Base-by-base conservation (phyloP, 2,797 vertebrate genomes). In the Silurus lanzhouensis region DNA sequence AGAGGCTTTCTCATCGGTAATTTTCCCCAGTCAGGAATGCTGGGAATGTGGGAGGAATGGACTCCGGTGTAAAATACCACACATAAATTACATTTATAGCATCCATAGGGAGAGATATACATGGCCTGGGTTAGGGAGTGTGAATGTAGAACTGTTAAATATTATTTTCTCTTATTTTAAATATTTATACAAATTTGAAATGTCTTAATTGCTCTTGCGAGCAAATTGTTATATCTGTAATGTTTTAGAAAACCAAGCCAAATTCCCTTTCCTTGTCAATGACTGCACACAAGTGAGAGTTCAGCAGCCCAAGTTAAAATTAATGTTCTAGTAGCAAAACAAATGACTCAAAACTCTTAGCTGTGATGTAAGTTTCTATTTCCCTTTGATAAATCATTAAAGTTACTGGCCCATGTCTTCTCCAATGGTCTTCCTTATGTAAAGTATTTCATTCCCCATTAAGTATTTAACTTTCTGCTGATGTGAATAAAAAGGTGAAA, bases 1-100 rank as follows among this genome's bases (percentile, higher is more conserved):
- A 48, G 72, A 87, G 86, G 81, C 85, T 89, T 89, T 82, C 86
- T 82, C 79, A 81, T 68, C 87, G 60, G 48, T 84, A 83, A 88
- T 81, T 84, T 88, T 61, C 81, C 77, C 67, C 85, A 83, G 82
- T 84, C 82, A 75, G 76, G 83, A 87, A 90, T 88, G 83, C 67
- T 81, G 76, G 48, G 82, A 85, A 88, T 83, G 77, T 88, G 77
- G 55, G 61, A 82, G 84, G 72, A 46, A 81, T 63, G 63, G 46
- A 84, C 60, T 82, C 57, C 15, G 38, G 3, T 58, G 52, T 15
- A 82, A 61, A 46, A 83, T 63, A 31, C 31, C 57, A 74, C 63
- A 71, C 61, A 52, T 80, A 83, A 88, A 88, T 81, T 85, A 67
- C 25, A 70, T 46, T 81, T 71, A 27, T 4, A 83, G 9, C 20